Evolutionary conservation across 1,140 invertebrate species (phyloP), one percentile per base, ranked within the genome.

Genomic region (Polypedilum pembai): DNA sequence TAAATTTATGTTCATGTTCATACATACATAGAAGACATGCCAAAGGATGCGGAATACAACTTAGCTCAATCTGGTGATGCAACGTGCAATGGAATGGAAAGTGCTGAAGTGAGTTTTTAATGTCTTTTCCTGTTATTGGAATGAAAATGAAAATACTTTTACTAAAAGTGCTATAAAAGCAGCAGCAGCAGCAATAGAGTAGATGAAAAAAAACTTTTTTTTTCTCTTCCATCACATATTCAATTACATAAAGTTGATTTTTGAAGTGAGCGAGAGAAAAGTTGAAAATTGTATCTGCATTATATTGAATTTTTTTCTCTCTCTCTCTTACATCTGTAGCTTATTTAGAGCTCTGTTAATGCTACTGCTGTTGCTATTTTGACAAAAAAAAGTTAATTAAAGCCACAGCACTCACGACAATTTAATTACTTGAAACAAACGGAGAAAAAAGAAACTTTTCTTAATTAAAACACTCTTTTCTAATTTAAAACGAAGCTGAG

Each of bases 41-140:
- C 80, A 66, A 85, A 84, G 56, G 87, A 85, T 45, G 85, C 88
- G 41, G 88, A 92, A 79, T 93, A 92, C 82, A 87, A 89, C 77
- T 88, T 94, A 73, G 92, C 92, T 0, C 92, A 95, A 83, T 94
- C 92, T 74, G 93, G 92, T 10, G 92, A 94, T 82, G 92, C 92
- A 41, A 93, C 92, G 5, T 95, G 93, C 83, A 93, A 93, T 80
- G 92, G 92, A 7, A 84, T 94, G 24, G 91, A 91, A 79, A 92
- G 91, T 78, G 89, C 92, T 73, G 81, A 82, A 78, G 81, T 82
- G 78, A 80, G 78, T 63, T 41, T 66, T 72, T 17, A 66, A 73
- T 73, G n/a, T 18, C 73, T 12, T 74, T 41, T 69, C 41, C 65
- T 69, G 65, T 69, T 69, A 4, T 69, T 8, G 2, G 20, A 7